Evolutionary conservation across 2,113 vertebrate species (phyloP), one percentile per base, ranked within the genome.

Genomic region (Polyodon spathula): DNA sequence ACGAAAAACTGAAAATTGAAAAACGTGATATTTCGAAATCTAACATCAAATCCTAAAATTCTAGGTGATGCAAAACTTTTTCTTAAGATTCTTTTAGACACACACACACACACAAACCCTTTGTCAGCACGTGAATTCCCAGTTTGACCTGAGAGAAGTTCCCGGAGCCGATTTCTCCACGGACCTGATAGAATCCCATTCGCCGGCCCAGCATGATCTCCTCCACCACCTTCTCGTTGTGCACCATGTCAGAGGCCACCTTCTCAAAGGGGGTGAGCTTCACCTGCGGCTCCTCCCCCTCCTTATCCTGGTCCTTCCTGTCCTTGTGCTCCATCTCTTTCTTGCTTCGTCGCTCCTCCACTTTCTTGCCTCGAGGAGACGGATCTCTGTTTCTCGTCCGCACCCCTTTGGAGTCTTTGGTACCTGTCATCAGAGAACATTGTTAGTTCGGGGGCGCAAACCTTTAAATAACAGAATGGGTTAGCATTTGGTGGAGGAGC

Each of bases 61-160:
- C 10, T 37, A 17, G 6, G 15, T 44, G 15, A 58, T 2, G 2
- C n/a, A 17, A 46, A 8, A 40, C 41, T 17, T 15, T 15, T 16
- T 6, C 41, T 12, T n/a, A 43, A 27, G 6, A 46, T 10, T 11
- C 7, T 17, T 46, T 38, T 27, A 4, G 40, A 7, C 43, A 4
- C 5, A 46, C 17, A 37, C 27, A 27, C 27, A 27, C 27, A 27
- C 42, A 14, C 7, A 12, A 3, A 87, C 85, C 86, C 80, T 81
- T 86, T 55, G 81, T 86, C 69, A 88, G 63, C 61, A 76, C 75
- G 52, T 87, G 86, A 58, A 85, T 78, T 38, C 82, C 84, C 54
- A 87, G 59, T 65, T 73, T 74, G 63, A 88, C 85, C 38, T 81
- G 73, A 48, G 86, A 85, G 66, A 87, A 88, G 73, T 86, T 88